These are phyloP conservation scores for Oophaga pumilio DNA, from an alignment of 2,113 vertebrate genomes.

Conservation along the genomic window DNA sequence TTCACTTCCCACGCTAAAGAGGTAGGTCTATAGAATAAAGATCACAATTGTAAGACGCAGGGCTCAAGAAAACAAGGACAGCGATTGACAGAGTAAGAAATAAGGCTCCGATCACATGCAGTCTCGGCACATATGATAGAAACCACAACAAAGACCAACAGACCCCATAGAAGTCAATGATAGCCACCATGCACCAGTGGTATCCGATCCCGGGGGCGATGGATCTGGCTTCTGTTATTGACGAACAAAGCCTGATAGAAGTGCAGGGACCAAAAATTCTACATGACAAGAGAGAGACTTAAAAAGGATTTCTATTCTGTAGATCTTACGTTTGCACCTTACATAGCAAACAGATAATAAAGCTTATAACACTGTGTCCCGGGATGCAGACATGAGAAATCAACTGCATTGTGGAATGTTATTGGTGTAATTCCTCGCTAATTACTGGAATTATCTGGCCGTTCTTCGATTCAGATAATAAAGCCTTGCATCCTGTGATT, in stretches of 20 bases:
- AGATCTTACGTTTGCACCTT: background rate
- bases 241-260: background rate
- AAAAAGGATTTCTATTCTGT: background rate
- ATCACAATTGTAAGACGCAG: background rate
- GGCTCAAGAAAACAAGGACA: too few relatives aligned
- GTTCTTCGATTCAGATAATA: background rate
- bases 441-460: background rate
- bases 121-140: too few relatives aligned
- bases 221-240: too few relatives aligned
- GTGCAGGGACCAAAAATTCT: background rate
- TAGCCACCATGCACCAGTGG: too few relatives aligned
- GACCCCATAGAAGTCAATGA: too few relatives aligned
- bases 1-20: conserved; percentile 98
- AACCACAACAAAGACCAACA: too few relatives aligned
- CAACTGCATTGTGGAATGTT: background rate
- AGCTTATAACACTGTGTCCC: background rate
- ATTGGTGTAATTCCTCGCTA: background rate
- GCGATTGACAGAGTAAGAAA: too few relatives aligned
- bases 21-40: conserved; percentile 81
- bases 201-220: too few relatives aligned
- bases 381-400: background rate
- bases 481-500: background rate
- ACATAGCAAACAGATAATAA: background rate
- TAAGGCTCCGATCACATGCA: too few relatives aligned
- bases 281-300: background rate